Base-by-base conservation (phyloP, 2,888 invertebrate genomes). In the Boloria euphrosyne region DNA sequence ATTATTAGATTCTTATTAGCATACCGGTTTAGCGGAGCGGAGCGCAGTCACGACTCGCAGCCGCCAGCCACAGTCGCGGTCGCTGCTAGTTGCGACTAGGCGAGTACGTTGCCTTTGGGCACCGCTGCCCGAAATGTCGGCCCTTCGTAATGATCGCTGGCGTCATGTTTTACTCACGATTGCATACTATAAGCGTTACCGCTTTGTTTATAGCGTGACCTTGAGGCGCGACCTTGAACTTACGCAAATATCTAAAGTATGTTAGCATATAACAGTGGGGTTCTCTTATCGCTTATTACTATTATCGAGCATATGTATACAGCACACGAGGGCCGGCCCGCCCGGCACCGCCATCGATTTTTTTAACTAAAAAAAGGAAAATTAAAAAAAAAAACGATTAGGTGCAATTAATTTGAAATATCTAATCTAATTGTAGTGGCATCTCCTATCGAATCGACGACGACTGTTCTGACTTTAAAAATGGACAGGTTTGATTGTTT, bases 171-270 rank as follows among this genome's bases (percentile, higher is more conserved):
- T 52, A 47, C 31, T 65, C 17, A 17, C 17, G 47, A 14, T 52
- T 58, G 17, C 13, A 52, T 18, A 60, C 52, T 62, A 59, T 50
- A 16, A 50, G 49, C 31, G 59, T 18, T 46, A 64, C 55, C 44
- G 59, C 75, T 76, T 78, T 76, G 77, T 77, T 76, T 70, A 54
- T 71, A 66, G 61, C 66, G 68, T 81, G 85, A 86, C 87, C 86
- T 88, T 88, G 85, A 70, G 65, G 72, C 65, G 71, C 79, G 84
- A 86, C 87, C 88, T 87, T 87, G 84, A 83, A 80, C 82, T 76
- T 80, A 51, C 27, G 50, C 64, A 65, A 65, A 65, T 65, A 65
- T 53, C 59, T 59, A 65, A 38, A 59, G 64, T 65, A 51, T 57
- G 58, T 43, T 47, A 59, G 44, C 46, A n/a, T n/a, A n/a, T 38